Evolutionary conservation across 2,113 vertebrate genomes (phyloP), one percentile per base, ranked within the genome.

Genomic region (Myxocyprinus asiaticus): DNA sequence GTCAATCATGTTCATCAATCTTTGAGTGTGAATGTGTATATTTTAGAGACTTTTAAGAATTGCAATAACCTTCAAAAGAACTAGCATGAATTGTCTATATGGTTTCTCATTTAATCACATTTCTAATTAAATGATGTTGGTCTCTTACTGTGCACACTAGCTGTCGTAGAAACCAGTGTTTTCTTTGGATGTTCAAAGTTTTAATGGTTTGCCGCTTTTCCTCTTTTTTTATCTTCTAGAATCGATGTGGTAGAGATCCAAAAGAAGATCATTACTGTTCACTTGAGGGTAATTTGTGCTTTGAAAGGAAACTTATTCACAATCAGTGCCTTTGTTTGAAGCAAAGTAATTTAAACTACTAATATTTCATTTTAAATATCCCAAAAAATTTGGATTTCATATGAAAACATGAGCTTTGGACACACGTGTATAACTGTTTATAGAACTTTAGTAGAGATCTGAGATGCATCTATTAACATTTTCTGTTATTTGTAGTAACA

Each of bases 231-330:
- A 33, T 62, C 78, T 51, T n/a, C 66, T 82, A 90, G 89, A 86
- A 86, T 81, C 58, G 86, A 74, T 83, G 67, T 22, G 75, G 76
- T 9, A 69, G 74, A 59, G 85, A 85, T 53, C 33, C 76, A 71
- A 84, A 59, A 67, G 71, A 73, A 64, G 77, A 74, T 48, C 65
- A 74, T 66, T 81, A 83, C 67, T 74, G 82, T 78, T 75, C 76
- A 68, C 77, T 85, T 4, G 74, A 85, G 65, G 89, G 88, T 90
- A 67, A 89, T 86, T 75, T 33, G n/a, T 80, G 8, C 11, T 4
- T 1, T 33, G 7, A 62, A 11, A 6, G 11, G 3, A 42, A 7
- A n/a, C 9, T 5, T 43, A 11, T 45, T 66, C 4, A 50, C n/a
- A 50, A 50, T 48, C 9, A 33, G 17, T 50, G 45, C 15, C 15